Evolutionary conservation across 2,888 invertebrate species (phyloP), one percentile per base, ranked within the genome.

Genomic region (Asteroscopus sphinx): DNA sequence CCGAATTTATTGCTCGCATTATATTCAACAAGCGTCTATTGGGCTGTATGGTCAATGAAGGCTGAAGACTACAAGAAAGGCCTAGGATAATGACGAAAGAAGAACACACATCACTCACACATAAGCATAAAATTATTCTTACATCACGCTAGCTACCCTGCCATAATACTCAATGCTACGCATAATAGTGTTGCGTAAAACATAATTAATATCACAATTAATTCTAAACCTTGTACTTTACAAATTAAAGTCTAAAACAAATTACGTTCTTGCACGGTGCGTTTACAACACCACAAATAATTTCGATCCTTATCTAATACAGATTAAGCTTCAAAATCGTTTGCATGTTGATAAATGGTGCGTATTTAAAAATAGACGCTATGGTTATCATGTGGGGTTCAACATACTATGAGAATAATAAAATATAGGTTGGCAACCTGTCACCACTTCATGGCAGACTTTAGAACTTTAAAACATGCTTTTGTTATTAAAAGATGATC

Each of bases 381-480:
- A 57, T 61, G 42, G 33, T 52, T 48, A 21, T 67, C 44, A 51
- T 53, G 44, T 54, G 48, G 37, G 36, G 60, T 66, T 70, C 47
- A 75, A 66, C 52, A 59, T 28, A 57, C 52, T 42, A 37, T 55
- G 16, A 35, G 48, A 48, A 57, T 52, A 57, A 56, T 67, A 72
- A 41, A 49, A 69, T 72, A 72, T 66, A 35, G 51, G 73, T 67
- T 40, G 33, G 21, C 35, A 58, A 72, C 26, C 49, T 67, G 68
- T 59, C 68, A 72, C 26, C 32, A 32, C 5, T 21, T 9, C 21
- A 40, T 63, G 30, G 5, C 1, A 13, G 55, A 47, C 33, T 70
- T 63, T 62, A 26, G 52, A 39, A 15, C 33, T 70, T 63, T 62
- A 26, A 63, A 39, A 15, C 36, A 40, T 35, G 7, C 6, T 39